These are phyloP conservation scores for Herpetotheres cachinnans DNA, from an alignment of 2,113 vertebrate species.

Conservation along the genomic window DNA sequence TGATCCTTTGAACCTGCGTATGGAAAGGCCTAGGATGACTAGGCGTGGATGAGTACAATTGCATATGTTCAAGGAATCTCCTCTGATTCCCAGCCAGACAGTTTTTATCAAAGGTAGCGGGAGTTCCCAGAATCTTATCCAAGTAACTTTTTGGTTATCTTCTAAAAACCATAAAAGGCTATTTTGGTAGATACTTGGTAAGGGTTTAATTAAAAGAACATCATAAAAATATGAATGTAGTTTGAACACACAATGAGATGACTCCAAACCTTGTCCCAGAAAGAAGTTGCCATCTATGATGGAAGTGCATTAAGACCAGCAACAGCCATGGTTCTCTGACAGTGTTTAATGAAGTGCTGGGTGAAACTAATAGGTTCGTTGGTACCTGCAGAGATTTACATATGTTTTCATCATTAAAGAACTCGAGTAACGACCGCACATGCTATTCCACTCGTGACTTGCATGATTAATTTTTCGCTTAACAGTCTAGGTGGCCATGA, in stretches of 20 bases:
- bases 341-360: neutral
- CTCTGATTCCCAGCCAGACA: neutral
- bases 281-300: neutral
- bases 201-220: neutral
- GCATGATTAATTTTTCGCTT: neutral
- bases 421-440: neutral
- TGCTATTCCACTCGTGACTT: neutral
- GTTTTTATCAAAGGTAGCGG: neutral
- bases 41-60: neutral
- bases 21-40: neutral
- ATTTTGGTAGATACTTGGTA: neutral
- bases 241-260: neutral
- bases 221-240: rapidly evolving
- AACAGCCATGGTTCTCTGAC: neutral
- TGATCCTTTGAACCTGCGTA: neutral
- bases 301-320: neutral
- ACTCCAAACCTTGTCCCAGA: neutral
- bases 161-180: neutral
- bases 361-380: neutral
- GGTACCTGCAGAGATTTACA: neutral
- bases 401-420: neutral
- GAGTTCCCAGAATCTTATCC: neutral
- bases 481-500: neutral
- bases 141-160: neutral
- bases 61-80: neutral